Base-by-base conservation (phyloP, 2,113 vertebrate genomes). In the Lethenteron camtschaticum region DNA sequence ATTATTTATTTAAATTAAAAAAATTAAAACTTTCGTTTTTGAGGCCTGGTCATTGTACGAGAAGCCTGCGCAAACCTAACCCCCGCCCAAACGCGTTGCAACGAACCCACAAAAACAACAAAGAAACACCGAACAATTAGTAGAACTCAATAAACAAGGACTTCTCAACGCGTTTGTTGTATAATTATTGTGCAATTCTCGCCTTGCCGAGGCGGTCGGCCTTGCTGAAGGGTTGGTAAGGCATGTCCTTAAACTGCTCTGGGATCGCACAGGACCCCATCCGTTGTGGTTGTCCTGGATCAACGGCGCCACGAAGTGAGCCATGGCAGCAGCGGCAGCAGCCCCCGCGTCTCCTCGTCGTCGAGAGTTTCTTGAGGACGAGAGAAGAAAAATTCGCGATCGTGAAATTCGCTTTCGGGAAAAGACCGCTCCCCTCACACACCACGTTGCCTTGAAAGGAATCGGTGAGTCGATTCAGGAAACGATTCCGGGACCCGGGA, bases 221-320 rank as follows among this genome's bases (percentile, higher is more conserved):
- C 79, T 99, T 99, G 75, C 94, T 99, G 80, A 99, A 99, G 0
- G 94, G 94, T 80, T 99, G 94, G 78, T 99, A 99, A 0, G 94
- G 94, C 94, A 99, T 99, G 73, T 99, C 92, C 76, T 85, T 87
- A 73, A 96, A 97, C 76, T 96, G 95, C 63, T 97, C 94, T 0
- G 94, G 94, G 41, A 99, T 84, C 0, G 94, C 94, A n/a, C 94
- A 99, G 0, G 92, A 70, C 94, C 94, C 94, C 94, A 99, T 68
- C 94, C 94, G 0, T 86, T 86, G 1, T 88, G 88, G 75, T 99
- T 99, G 78, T 96, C 94, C 82, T 99, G 91, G 80, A 97, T 96
- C 77, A 94, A 89, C 0, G 94, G 94, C 1, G 92, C 87, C 75
- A 89, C 76, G 72, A 99, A 96, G 79, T 89, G 94, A 0, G 92